These are phyloP conservation scores for Gymnoscopelus braueri DNA, from an alignment of 2,797 vertebrate genomes.

Conservation along the genomic window DNA sequence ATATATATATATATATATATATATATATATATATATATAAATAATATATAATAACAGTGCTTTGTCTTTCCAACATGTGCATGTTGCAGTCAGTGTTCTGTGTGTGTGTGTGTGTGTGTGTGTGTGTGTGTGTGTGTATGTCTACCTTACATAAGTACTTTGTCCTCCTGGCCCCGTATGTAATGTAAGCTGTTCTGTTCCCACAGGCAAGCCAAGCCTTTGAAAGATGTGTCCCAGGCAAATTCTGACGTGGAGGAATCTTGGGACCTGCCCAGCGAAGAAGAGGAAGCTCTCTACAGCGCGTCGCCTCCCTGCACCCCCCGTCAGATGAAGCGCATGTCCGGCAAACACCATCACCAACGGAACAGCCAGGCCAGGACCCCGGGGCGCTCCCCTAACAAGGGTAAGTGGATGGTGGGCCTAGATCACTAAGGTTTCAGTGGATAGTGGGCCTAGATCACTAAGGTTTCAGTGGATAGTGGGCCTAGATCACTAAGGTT, in stretches of 20 bases:
- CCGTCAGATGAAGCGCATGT: constrained; percentile 95
- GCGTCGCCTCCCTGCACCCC: constrained; percentile 89
- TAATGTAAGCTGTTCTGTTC: constrained; percentile 21
- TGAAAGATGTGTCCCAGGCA: constrained; percentile 80
- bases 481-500: too few species aligned
- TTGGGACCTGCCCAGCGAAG: constrained; percentile 87
- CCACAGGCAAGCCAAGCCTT: constrained; percentile 81
- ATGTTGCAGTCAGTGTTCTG: too few species aligned
- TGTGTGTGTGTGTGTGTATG: too few species aligned
- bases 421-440: too few species aligned
- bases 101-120: too few species aligned
- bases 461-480: too few species aligned
- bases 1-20: too few species aligned
- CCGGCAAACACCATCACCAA: constrained; percentile 91
- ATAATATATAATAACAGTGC: too few species aligned
- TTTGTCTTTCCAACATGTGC: too few species aligned
- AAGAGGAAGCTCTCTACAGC: constrained; percentile 87
- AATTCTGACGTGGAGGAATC: constrained; percentile 85
- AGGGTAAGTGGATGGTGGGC: constrained; percentile 74
- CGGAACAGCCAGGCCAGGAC: constrained; percentile 80
- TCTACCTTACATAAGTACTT: constrained; percentile 1
- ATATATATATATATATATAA: too few species aligned
- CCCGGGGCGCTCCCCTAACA: constrained; percentile 79
- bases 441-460: too few species aligned
- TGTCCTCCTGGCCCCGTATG: background rate